These are phyloP conservation scores for Steromphala cineraria DNA, from an alignment of 2,888 invertebrate species.

Conservation along the genomic window DNA sequence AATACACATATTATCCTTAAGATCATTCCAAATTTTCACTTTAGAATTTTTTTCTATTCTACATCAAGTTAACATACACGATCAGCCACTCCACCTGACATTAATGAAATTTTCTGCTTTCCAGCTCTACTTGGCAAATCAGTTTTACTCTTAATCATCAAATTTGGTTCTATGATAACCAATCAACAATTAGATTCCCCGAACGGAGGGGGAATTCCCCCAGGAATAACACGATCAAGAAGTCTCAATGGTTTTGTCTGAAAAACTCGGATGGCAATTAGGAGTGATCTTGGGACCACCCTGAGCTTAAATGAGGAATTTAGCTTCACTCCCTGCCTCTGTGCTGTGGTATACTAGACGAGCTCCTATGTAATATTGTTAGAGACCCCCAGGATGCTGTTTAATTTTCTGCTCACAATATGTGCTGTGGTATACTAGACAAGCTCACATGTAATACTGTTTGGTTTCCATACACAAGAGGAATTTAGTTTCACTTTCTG, in stretches of 20 bases:
- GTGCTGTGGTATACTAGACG: neutral
- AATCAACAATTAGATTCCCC: conserved; percentile 13
- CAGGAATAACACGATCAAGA: neutral
- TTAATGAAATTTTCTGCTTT: conserved; percentile 19
- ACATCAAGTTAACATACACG: too few relatives aligned
- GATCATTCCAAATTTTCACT: too few relatives aligned
- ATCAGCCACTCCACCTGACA: neutral
- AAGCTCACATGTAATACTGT: too few relatives aligned
- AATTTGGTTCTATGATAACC: conserved; percentile 20
- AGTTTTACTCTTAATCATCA: conserved; percentile 7
- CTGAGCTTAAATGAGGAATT: neutral
- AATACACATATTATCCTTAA: too few relatives aligned
- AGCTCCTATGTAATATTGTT: too few relatives aligned
- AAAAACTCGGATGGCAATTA: neutral
- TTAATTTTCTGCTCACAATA: too few relatives aligned
- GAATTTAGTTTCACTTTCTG: too few relatives aligned
- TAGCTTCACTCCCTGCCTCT: neutral
- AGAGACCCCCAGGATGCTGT: too few relatives aligned
- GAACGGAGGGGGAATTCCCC: neutral
- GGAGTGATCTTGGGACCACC: neutral
- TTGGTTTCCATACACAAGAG: too few relatives aligned
- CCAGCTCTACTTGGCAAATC: neutral
- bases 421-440: too few relatives aligned
- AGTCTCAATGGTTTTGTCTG: conserved; percentile 7
- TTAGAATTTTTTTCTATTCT: too few relatives aligned